Conservation (phyloP, 2,797 vertebrate genomes). For the Scomberomorus guttatus region DNA sequence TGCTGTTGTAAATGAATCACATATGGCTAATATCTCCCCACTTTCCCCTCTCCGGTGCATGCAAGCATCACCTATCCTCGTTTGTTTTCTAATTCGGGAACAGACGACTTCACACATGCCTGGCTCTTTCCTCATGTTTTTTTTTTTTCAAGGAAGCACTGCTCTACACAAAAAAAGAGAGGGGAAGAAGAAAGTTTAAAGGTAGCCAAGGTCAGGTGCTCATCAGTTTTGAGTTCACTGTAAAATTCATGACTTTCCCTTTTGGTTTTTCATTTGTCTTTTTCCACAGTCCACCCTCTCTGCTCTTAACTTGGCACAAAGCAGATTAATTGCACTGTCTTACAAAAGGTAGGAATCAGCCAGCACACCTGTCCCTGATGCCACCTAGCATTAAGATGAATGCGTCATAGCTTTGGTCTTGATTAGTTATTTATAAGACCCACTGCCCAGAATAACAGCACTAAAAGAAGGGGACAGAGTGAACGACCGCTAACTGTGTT, state of each 20-base stretch:
- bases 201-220: conserved; percentile 64
- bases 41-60: conserved; percentile 34
- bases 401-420: conserved; percentile 72
- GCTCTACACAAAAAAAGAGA: not conserved
- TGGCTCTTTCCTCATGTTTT: not conserved
- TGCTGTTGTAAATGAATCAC: conserved; percentile 81
- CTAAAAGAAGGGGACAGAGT: conserved; percentile 54
- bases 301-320: conserved; percentile 68
- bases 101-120: conserved; percentile 19
- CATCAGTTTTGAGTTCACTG: conserved; percentile 64
- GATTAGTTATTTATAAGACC: conserved; percentile 82
- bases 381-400: conserved; percentile 76
- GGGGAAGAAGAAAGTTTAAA: conserved; percentile 31
- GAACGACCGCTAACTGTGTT: conserved; percentile 22
- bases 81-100: conserved; percentile 59
- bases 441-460: conserved; percentile 77
- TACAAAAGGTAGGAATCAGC: conserved; percentile 63
- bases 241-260: conserved; percentile 83
- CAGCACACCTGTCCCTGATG: conserved; percentile 77
- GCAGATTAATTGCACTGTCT: conserved; percentile 80
- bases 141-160: conserved; percentile 31
- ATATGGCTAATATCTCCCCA: conserved; percentile 79
- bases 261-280: conserved; percentile 79
- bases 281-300: conserved; percentile 49
- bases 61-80: conserved; percentile 54